A percentile compares a stretch with the other conserved stretches of the same genome.
Conservation (phyloP, 1,140 invertebrate species). For the Dendroctonus ponderosae region DNA sequence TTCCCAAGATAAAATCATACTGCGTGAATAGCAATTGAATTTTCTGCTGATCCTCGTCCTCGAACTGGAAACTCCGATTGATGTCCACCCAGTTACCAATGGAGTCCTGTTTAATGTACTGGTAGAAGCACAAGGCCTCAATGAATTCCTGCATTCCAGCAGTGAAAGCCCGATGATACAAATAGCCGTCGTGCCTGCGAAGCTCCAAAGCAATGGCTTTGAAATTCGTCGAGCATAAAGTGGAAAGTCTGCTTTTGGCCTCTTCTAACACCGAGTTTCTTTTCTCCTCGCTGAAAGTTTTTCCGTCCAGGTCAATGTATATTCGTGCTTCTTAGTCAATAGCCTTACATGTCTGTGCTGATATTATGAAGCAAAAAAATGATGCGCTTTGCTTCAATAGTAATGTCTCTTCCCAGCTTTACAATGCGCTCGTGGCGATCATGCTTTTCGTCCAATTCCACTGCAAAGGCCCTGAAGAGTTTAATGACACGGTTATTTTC, state of each 20-base stretch:
- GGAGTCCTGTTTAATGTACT: conserved; percentile 59
- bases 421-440: conserved; percentile 83
- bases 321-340: background rate
- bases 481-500: conserved; percentile 63
- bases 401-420: conserved; percentile 84
- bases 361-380: conserved; percentile 84
- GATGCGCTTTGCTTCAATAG: conserved; percentile 86
- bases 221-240: conserved; percentile 62
- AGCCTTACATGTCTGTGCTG: conserved; percentile 48
- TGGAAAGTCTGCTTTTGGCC: conserved; percentile 63
- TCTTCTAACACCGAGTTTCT: conserved; percentile 60
- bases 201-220: conserved; percentile 71
- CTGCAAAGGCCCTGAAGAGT: conserved; percentile 67
- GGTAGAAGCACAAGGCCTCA: conserved; percentile 77
- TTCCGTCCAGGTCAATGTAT: background rate
- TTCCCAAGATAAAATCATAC: conserved; percentile 76
- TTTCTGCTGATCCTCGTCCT: conserved; percentile 29
- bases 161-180: conserved; percentile 73
- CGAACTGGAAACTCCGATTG: conserved; percentile 51
- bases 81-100: conserved; percentile 54
- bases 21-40: conserved; percentile 55
- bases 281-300: conserved; percentile 57
- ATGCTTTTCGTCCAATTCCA: conserved; percentile 74
- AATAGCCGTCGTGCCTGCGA: conserved; percentile 67
- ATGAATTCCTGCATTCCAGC: conserved; percentile 83